phyloP scores from a whole-genome alignment of 2,113 vertebrate genomes.

The Cryptotis parvus region DNA sequence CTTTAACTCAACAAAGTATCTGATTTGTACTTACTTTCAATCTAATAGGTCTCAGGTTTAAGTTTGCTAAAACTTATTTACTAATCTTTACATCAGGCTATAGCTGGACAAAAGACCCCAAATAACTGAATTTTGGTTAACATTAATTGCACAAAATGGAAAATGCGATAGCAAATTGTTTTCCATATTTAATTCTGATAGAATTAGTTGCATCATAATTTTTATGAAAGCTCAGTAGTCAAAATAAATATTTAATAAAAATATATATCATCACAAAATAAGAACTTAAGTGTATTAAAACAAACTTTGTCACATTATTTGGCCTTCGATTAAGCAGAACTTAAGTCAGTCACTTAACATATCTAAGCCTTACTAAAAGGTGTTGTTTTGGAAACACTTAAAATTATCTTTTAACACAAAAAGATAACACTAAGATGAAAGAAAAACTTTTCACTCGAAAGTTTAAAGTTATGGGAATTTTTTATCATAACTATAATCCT shows the following conservation, averaged over 20 bases:
- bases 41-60: slow-evolving; percentile 41
- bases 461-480: slow-evolving; percentile 44
- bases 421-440: not conserved
- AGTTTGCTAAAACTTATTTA: slow-evolving; percentile 18
- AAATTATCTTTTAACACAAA: slow-evolving; percentile 48
- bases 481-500: slow-evolving; percentile 25
- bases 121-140: slow-evolving; percentile 47
- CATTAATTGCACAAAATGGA: slow-evolving; percentile 29
- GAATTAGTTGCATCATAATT: slow-evolving; percentile 69
- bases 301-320: slow-evolving; percentile 75
- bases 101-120: not conserved
- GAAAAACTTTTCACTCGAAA: slow-evolving; percentile 13
- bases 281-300: slow-evolving; percentile 76
- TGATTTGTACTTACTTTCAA: slow-evolving; percentile 48
- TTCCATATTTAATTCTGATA: slow-evolving; percentile 42
- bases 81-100: slow-evolving; percentile 2
- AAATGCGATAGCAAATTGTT: slow-evolving; percentile 60
- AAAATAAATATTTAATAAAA: slow-evolving; percentile 89
- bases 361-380: slow-evolving; percentile 33
- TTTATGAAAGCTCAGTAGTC: slow-evolving; percentile 82
- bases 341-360: slow-evolving; percentile 74
- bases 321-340: slow-evolving; percentile 66
- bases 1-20: not conserved
- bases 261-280: slow-evolving; percentile 73
- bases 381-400: slow-evolving; percentile 47